Evolutionary conservation across 2,888 invertebrate genomes (phyloP), one percentile per base, ranked within the genome.

Genomic region (Selenia dentaria): DNA sequence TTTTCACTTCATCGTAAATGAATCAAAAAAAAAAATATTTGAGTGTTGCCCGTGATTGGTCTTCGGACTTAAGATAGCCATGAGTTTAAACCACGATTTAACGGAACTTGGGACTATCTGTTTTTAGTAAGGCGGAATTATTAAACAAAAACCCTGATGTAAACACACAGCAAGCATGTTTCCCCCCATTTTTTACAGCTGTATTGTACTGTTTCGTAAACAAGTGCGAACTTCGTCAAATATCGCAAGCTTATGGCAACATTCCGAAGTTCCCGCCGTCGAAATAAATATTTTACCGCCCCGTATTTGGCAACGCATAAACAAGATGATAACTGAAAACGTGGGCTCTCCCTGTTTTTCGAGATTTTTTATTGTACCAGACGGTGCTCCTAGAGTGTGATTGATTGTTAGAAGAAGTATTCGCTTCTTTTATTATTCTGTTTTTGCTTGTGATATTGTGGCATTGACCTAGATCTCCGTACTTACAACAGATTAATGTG

Each of bases 221-320:
- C 32, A 37, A 46, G 29, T 39, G 13, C 13, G 18, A 25, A 36
- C 13, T 39, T 16, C 22, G 14, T 9, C 45, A 42, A 55, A 45
- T 45, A 47, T 47, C 22, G 38, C 35, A 28, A 35, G 45, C 42
- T 40, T 36, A 34, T 40, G 40, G 35, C 40, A 40, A 35, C 40
- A 40, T 34, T 20, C 20, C 51, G 59, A 54, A 59, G 39, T 58
- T 58, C 58, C 54, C 48, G 53, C 54, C 60, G 53, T 56, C 60
- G 59, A 60, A 59, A 62, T 63, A 62, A 60, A 51, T 64, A 52
- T 66, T 69, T 70, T 59, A 56, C 45, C 51, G 64, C 61, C 48
- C 59, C 66, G 67, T 66, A 65, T 70, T 70, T 63, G 62, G 67
- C 59, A 59, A 56, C 66, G 48, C 59, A 67, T 72, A 72, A 68